These are phyloP conservation scores for Cyclargus thomasi DNA, from an alignment of 1,140 invertebrate species.

Conservation along the genomic window DNA sequence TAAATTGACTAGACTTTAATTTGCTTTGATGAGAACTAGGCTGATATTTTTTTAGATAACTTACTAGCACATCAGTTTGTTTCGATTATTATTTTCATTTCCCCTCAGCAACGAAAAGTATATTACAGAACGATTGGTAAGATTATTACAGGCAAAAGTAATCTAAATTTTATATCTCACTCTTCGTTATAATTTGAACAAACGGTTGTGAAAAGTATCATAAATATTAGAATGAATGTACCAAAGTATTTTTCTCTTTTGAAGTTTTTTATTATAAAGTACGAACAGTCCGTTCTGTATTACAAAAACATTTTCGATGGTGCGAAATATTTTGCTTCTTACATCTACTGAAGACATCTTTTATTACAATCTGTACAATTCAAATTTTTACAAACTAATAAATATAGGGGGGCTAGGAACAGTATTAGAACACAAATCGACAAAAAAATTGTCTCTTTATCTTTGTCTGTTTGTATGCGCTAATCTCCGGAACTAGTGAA, in stretches of 20 bases:
- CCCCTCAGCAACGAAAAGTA: too few relatives aligned
- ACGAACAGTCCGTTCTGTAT: not conserved
- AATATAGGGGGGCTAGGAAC: too few relatives aligned
- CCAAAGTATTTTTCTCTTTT: not conserved
- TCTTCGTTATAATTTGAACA: not conserved
- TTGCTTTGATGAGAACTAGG: too few relatives aligned
- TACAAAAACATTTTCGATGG: not conserved
- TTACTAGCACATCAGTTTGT: too few relatives aligned
- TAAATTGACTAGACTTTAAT: too few relatives aligned
- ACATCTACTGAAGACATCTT: not conserved
- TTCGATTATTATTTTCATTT: not conserved
- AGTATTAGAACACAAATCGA: too few relatives aligned
- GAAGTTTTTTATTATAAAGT: conserved; percentile 2
- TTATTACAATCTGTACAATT: too few relatives aligned
- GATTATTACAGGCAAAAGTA: not conserved
- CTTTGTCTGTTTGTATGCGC: too few relatives aligned
- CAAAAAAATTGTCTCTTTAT: too few relatives aligned
- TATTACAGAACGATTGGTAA: not conserved
- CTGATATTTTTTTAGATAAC: too few relatives aligned
- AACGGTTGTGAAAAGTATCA: not conserved
- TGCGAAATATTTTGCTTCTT: not conserved
- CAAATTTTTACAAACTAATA: too few relatives aligned
- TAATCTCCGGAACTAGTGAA: too few relatives aligned
- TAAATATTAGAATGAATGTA: not conserved
- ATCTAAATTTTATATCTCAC: not conserved